These are phyloP conservation scores for Galerucella calmariensis DNA, from an alignment of 2,888 invertebrate genomes.

Conservation along the genomic window DNA sequence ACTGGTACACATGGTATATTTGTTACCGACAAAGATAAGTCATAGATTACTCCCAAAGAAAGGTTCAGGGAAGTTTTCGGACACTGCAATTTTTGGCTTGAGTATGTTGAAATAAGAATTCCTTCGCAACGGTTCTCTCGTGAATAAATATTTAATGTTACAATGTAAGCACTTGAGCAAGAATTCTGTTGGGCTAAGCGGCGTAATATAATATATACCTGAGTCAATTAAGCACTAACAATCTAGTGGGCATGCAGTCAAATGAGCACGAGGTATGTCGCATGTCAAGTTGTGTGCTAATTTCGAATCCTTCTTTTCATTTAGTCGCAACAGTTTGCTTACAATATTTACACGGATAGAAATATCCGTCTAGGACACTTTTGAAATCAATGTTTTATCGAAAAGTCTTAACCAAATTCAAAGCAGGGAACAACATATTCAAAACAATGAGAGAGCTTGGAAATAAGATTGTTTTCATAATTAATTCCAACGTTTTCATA, in stretches of 20 bases:
- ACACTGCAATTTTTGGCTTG: background rate
- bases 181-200: conserved; percentile 11
- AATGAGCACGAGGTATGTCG: conserved; percentile 33
- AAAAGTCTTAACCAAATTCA: no score
- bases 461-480: no score
- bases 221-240: conserved; percentile 39
- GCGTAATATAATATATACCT: conserved; percentile 18
- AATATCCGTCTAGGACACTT: background rate
- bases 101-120: background rate
- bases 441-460: no score
- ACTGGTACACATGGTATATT: no score
- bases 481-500: no score
- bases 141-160: background rate
- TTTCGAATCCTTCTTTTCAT: conserved; percentile 19
- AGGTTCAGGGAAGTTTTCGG: background rate
- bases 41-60: background rate
- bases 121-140: background rate
- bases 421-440: no score
- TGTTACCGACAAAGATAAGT: background rate
- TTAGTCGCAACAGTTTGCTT: background rate
- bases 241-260: conserved; percentile 33
- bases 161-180: background rate
- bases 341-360: background rate
- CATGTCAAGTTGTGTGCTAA: conserved; percentile 29
- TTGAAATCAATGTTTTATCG: no score